Evolutionary conservation across 1,140 invertebrate genomes (phyloP), one percentile per base, ranked within the genome.

Genomic region (Panagrolaimus sp.): DNA sequence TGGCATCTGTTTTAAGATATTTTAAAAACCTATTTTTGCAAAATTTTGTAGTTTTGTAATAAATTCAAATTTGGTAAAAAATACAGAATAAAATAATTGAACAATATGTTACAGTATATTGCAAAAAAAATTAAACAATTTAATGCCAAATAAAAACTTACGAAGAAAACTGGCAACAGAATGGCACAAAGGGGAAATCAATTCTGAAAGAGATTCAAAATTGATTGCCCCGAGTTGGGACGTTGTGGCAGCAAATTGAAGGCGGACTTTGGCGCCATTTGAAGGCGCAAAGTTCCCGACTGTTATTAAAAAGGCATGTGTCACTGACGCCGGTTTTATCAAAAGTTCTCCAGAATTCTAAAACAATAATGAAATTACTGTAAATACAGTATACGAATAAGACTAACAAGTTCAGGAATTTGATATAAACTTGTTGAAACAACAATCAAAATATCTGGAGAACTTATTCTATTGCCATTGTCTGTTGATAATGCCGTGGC

Each of bases 81-180:
- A n/a, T n/a, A n/a, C n/a, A n/a, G n/a, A n/a, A n/a, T n/a, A n/a
- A n/a, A n/a, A n/a, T n/a, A n/a, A n/a, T n/a, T n/a, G n/a, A n/a
- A n/a, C n/a, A n/a, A n/a, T n/a, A n/a, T n/a, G n/a, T n/a, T n/a
- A n/a, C n/a, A n/a, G n/a, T n/a, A n/a, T n/a, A n/a, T n/a, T n/a
- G n/a, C n/a, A n/a, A n/a, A n/a, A n/a, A n/a, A n/a, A n/a, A n/a
- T n/a, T n/a, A n/a, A n/a, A n/a, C n/a, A n/a, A n/a, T n/a, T n/a
- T n/a, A n/a, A n/a, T n/a, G n/a, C n/a, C 8, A 67, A 43, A 38
- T 68, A 44, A 21, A 55, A 43, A 38, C 71, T 65, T 24, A 73
- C 71, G 72, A 24, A 73, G 24, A 52, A 73, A 73, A 32, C 71
- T 73, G n/a, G 69, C 32, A 15, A 73, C 71, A 47, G 73, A 75